Evolutionary conservation across 2,888 invertebrate species (phyloP), one percentile per base, ranked within the genome.

Genomic region (Notodonta ziczac): DNA sequence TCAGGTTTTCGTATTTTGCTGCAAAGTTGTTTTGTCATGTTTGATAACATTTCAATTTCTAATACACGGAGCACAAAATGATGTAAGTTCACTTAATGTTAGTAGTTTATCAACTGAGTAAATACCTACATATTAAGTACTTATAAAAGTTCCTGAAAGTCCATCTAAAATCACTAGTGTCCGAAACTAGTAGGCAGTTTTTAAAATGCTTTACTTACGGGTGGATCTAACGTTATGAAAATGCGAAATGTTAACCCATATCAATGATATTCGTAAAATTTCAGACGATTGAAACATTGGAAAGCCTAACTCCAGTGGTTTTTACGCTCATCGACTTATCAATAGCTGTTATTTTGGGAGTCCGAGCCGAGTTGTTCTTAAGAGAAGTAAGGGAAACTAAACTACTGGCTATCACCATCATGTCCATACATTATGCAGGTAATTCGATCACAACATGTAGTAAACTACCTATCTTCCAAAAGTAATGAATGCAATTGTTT

Each of bases 371-470:
- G 69, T 3, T 72, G 4, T 85, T 89, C 59, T 80, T 79, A 12
- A 72, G 77, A 61, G 83, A 86, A 72, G 76, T 90, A 1, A 87
- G 80, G 59, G 77, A 80, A 66, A 86, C 83, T 0, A 90, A 89
- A 69, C 76, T 79, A 32, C 65, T 88, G 39, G 80, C 82, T 9
- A 83, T 86, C 24, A 73, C 70, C 12, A 63, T 89, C 7, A 79
- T 89, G 81, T 80, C 84, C 4, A 68, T 74, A n/a, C 72, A 87
- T 70, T 67, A 78, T 53, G 76, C 81, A 56, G 88, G 89, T 87
- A 78, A 50, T 16, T n/a, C 13, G 0, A 7, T 4, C 5, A 35
- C 35, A 35, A 35, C 35, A 35, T 35, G 35, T 6, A 35, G 35
- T 6, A 35, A 35, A 6, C 7, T 35, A 42, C 10, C 42, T 9